Evolutionary conservation across 2,888 invertebrate genomes (phyloP).

Genomic region (Drosophila neotestacea): DNA sequence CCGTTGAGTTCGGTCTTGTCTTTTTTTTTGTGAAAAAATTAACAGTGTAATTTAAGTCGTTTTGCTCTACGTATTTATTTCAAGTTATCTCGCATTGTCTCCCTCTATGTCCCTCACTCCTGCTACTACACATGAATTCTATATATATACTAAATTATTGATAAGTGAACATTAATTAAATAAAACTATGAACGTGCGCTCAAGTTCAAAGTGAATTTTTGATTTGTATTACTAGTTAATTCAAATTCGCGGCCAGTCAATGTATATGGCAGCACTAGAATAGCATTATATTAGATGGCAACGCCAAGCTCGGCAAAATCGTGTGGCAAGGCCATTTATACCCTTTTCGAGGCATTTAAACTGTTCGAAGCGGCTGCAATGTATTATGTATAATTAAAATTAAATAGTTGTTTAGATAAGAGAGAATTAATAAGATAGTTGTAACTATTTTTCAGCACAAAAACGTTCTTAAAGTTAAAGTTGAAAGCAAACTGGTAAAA

Average conservation of each 20-base stretch:
- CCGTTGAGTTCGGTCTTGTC: no score
- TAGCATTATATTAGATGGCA: conserved; percentile 21
- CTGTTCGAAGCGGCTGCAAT: not conserved
- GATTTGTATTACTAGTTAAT: not conserved
- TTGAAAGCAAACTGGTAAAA: not conserved
- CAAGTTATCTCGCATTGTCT: conserved; percentile 35
- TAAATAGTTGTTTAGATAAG: not conserved
- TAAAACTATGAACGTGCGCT: conserved; percentile 26
- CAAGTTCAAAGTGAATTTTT: conserved; percentile 9
- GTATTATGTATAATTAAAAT: no score
- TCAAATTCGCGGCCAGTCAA: not conserved
- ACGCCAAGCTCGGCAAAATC: conserved; percentile 9
- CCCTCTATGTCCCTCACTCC: conserved; percentile 3
- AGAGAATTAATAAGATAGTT: not conserved
- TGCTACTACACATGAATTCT: conserved; percentile 36
- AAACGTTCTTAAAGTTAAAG: not conserved
- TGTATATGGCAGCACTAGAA: conserved; percentile 11
- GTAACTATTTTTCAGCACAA: no score
- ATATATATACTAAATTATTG: conserved; percentile 40
- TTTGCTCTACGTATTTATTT: conserved; percentile 46
- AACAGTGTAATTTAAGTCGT: not conserved
- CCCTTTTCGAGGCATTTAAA: conserved; percentile 20
- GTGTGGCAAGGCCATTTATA: conserved; percentile 33
- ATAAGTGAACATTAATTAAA: conserved; percentile 41
- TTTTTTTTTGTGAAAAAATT: no score